Percentiles rank a stretch among this genome's conserved stretches.
Evolutionary conservation across 1,140 invertebrate species (phyloP).

Genomic region (Pseudoatta argentina): DNA sequence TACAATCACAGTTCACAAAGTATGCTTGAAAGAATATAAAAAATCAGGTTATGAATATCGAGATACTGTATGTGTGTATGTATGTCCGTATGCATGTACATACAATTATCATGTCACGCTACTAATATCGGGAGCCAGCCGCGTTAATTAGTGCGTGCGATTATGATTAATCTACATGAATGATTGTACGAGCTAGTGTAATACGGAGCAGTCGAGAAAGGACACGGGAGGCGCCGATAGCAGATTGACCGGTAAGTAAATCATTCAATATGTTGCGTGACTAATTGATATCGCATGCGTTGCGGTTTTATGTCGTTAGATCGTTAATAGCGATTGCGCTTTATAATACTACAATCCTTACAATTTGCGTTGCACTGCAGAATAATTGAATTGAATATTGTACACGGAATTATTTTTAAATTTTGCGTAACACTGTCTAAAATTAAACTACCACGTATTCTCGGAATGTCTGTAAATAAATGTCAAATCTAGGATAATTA

Average conservation of each 20-base stretch:
- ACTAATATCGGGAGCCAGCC: neutral
- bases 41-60: neutral
- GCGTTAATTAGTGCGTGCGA: constrained; percentile 1
- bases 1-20: neutral
- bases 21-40: neutral
- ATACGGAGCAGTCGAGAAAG: neutral
- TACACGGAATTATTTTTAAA: no score
- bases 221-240: neutral
- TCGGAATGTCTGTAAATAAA: neutral
- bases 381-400: neutral
- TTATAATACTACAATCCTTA: neutral
- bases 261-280: neutral
- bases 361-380: neutral
- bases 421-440: neutral
- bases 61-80: neutral
- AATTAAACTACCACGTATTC: neutral
- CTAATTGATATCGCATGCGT: neutral
- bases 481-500: neutral
- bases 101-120: neutral
- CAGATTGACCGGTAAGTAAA: neutral
- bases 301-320: neutral
- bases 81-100: neutral
- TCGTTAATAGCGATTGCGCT: neutral
- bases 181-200: neutral
- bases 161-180: neutral